Percentiles rank a stretch among this genome's conserved stretches.
phyloP scores from a whole-genome alignment of 2,113 vertebrate species.

The Balaenoptera acutorostrata region DNA sequence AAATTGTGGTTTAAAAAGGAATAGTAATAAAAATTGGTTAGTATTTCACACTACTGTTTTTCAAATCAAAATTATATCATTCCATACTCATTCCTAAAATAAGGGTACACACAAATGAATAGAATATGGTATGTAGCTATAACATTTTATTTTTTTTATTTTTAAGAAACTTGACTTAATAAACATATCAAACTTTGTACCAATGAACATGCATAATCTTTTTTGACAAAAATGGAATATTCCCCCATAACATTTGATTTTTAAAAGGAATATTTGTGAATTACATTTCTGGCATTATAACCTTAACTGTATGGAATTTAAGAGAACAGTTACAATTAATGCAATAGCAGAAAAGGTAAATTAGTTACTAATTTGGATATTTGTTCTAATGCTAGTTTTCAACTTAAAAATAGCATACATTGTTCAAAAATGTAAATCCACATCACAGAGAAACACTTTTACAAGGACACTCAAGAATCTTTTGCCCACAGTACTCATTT shows the following conservation, averaged over 20 bases:
- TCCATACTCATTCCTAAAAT: not conserved
- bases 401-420: not conserved
- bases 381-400: not conserved
- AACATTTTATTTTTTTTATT: not conserved
- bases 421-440: not conserved
- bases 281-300: not conserved
- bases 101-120: not conserved
- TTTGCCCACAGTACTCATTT: not conserved
- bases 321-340: not conserved
- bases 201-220: not conserved
- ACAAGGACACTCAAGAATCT: not conserved
- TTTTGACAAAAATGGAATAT: not conserved
- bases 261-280: not conserved
- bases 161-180: not conserved
- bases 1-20: not conserved
- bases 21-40: not conserved
- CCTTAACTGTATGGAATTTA: not conserved
- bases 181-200: not conserved
- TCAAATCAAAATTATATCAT: not conserved
- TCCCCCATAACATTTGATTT: not conserved
- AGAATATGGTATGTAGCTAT: not conserved
- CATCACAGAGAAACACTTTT: not conserved
- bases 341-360: not conserved
- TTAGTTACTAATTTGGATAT: not conserved
- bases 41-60: not conserved